These are phyloP conservation scores for Phymanthus crucifer DNA, from an alignment of 92 coral and sea anemone species.

Conservation along the genomic window DNA sequence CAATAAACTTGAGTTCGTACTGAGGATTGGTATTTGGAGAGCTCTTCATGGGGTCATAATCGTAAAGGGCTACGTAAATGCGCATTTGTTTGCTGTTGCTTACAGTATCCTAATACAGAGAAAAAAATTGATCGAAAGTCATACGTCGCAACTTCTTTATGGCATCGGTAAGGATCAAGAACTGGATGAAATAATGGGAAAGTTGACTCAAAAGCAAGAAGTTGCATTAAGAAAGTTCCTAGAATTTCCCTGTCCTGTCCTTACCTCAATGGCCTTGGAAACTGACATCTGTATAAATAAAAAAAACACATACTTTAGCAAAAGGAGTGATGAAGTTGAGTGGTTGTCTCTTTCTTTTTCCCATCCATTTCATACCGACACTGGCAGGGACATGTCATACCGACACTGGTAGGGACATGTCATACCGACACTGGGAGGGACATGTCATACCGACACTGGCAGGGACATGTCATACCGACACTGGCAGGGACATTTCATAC, in stretches of 20 bases:
- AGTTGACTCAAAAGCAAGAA: no score
- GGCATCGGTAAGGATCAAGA: background rate
- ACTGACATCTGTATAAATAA: constrained; percentile 30
- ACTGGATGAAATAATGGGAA: background rate
- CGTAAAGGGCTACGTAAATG: constrained; percentile 82
- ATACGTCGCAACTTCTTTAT: background rate
- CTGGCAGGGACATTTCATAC: no score
- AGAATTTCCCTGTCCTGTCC: background rate
- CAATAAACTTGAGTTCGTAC: constrained; percentile 77
- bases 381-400: no score
- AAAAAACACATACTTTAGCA: background rate
- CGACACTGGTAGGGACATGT: no score
- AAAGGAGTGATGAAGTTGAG: background rate
- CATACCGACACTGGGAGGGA: no score
- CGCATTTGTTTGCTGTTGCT: constrained; percentile 21
- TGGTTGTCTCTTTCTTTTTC: no score
- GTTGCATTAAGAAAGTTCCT: background rate
- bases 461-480: no score
- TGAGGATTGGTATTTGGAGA: constrained; percentile 94
- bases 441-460: no score
- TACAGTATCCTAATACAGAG: constrained; percentile 17
- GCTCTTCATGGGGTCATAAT: constrained; percentile 88
- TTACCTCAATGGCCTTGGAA: constrained; percentile 37
- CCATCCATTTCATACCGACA: no score
- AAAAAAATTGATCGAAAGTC: background rate